phyloP scores from a whole-genome alignment of 1,140 invertebrate genomes.

The Drosophila athabasca region DNA sequence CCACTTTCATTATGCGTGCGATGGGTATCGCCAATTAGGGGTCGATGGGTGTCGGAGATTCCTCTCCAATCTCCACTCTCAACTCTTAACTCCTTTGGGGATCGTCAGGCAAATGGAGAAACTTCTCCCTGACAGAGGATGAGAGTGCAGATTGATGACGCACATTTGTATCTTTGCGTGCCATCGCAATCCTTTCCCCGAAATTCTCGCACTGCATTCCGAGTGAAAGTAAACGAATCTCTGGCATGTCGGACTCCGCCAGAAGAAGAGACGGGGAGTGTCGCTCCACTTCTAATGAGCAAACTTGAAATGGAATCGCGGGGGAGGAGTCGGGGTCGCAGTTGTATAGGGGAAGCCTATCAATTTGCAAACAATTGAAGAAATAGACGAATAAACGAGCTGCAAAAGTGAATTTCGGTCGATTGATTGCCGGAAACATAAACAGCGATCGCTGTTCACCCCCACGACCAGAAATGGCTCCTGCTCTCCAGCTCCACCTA shows the following conservation, averaged over 20 bases:
- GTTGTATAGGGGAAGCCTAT: constrained; percentile 34
- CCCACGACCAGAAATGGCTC: constrained; percentile 25
- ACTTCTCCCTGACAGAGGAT: constrained; percentile 5
- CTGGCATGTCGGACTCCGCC: background rate
- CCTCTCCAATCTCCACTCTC: constrained; percentile 17
- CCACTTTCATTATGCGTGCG: constrained; percentile 43
- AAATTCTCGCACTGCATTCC: constrained; percentile 42
- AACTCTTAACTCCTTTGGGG: constrained; percentile 2
- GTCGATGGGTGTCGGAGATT: constrained; percentile 25
- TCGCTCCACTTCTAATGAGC: constrained; percentile 58
- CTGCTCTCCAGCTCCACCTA: constrained; percentile 42
- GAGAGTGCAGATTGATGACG: constrained; percentile 32
- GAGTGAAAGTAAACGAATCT: constrained; percentile 59
- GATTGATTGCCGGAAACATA: constrained; percentile 79
- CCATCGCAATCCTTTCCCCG: constrained; percentile 47
- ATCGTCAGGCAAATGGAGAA: constrained; percentile 29
- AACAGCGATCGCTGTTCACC: constrained; percentile 40
- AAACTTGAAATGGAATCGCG: constrained; percentile 17
- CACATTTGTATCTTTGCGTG: constrained; percentile 37
- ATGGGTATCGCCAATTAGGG: constrained; percentile 68
- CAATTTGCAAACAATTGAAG: constrained; percentile 61
- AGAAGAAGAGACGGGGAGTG: background rate
- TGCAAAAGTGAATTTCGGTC: constrained; percentile 46
- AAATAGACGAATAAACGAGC: constrained; percentile 43
- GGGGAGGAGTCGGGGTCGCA: constrained; percentile 4